A percentile compares a stretch with the other conserved stretches of the same genome.
Conservation (phyloP, 2,888 invertebrate genomes). For the Tenthredo livida region DNA sequence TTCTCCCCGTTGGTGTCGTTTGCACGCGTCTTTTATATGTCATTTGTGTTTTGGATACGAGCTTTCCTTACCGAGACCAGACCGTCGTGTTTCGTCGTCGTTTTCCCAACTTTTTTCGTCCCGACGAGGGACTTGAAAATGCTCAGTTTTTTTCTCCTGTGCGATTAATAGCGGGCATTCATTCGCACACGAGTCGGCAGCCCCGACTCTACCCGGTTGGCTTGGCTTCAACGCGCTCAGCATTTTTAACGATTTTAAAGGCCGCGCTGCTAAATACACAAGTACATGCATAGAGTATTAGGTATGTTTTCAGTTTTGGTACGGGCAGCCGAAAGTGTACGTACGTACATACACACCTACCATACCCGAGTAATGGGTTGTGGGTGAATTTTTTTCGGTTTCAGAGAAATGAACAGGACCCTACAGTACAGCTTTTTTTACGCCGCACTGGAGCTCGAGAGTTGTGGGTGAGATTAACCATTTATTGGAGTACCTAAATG, state of each 20-base stretch:
- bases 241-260: conserved; percentile 23
- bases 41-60: conserved; percentile 38
- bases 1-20: background rate
- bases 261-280: conserved; percentile 26
- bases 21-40: conserved; percentile 33
- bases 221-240: conserved; percentile 35
- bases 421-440: background rate
- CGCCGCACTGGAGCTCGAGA: background rate
- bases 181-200: conserved; percentile 34
- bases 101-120: background rate
- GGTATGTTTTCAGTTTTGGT: conserved; percentile 7
- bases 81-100: background rate
- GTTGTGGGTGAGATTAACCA: background rate
- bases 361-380: background rate
- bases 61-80: background rate
- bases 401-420: background rate
- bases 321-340: background rate
- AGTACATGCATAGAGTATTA: background rate
- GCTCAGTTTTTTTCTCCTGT: background rate
- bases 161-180: conserved; percentile 36
- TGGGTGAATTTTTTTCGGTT: background rate
- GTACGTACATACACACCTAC: background rate
- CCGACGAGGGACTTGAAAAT: conserved; percentile 16
- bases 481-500: background rate
- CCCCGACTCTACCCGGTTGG: conserved; percentile 19